Percentiles rank a stretch among this genome's conserved stretches.
phyloP scores from a whole-genome alignment of 2,888 invertebrate genomes.

The Dynastes grantii region DNA sequence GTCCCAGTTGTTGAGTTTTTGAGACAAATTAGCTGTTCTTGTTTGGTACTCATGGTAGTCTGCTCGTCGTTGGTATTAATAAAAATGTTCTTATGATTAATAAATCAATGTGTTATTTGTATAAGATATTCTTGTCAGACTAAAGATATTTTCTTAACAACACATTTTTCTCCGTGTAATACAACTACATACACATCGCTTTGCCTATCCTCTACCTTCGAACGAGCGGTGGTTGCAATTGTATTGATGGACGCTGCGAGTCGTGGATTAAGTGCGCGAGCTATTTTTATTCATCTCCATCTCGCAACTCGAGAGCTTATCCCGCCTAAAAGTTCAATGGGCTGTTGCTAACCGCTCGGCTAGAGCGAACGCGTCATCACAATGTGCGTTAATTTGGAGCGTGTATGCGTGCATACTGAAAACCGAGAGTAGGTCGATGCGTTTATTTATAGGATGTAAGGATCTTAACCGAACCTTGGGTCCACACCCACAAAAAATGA shows the following conservation, averaged over 20 bases:
- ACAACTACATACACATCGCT: neutral
- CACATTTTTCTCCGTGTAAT: too few species aligned
- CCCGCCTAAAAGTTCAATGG: constrained; percentile 35
- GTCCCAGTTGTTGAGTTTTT: too few species aligned
- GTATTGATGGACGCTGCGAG: neutral
- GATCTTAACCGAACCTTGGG: constrained; percentile 27
- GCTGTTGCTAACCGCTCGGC: constrained; percentile 42
- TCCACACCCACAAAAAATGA: neutral
- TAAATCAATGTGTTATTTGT: too few species aligned
- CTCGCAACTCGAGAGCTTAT: constrained; percentile 6
- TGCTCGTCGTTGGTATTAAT: too few species aligned
- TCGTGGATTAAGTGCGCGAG: constrained; percentile 11
- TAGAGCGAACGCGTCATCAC: constrained; percentile 18
- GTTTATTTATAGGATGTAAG: constrained; percentile 28
- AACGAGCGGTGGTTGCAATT: neutral
- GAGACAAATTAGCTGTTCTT: too few species aligned
- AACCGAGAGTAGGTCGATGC: constrained; percentile 23
- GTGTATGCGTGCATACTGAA: neutral
- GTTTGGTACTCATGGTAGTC: too few species aligned
- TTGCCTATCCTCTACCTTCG: neutral
- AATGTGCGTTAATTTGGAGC: constrained; percentile 26
- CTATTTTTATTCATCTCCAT: constrained; percentile 32
- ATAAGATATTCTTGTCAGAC: too few species aligned
- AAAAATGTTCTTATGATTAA: too few species aligned
- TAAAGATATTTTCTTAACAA: too few species aligned